Evolutionary conservation across 1,140 invertebrate genomes (phyloP), one percentile per base, ranked within the genome.

Genomic region (Bombus picipes): DNA sequence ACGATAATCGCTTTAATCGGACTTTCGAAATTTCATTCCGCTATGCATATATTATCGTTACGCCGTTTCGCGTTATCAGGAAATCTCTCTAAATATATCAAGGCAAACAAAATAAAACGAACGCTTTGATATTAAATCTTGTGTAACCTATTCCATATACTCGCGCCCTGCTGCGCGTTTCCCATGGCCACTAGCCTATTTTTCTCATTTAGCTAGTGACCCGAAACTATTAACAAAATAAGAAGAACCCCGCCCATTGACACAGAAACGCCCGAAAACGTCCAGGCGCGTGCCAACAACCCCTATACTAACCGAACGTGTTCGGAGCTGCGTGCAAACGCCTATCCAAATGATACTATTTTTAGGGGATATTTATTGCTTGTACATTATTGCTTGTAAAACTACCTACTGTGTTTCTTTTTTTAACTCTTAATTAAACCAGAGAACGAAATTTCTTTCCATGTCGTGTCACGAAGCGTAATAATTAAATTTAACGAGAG

Each of bases 141-240:
- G 79, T 71, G n/a, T 88, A 70, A 78, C 34, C 68, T 83, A 78
- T 71, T 81, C 79, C 70, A 75, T n/a, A 25, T 74, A 81, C 73
- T 87, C 12, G 41, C 12, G 53, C 41, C 87, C 73, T 84, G 37
- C 57, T 34, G n/a, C n/a, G 37, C 65, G 73, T 82, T 90, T 89
- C 78, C 74, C 87, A 83, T 71, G 70, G 79, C 80, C 85, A 70
- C 78, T 90, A 1, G 71, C 79, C 59, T 71, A 62, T 74, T 73
- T 89, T 85, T 72, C 87, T 79, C 75, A 57, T 65, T 65, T 41
- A 71, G 34, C 72, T 76, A 53, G 47, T 53, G 57, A 43, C 68
- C 22, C 70, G 39, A 32, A 77, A 57, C 83, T 85, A 89, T 89
- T 83, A 89, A 81, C 59, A 65, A 87, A 83, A 89, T 84, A 83